Evolutionary conservation across 2,888 invertebrate species (phyloP).

Genomic region (Aspidiotus destructor): DNA sequence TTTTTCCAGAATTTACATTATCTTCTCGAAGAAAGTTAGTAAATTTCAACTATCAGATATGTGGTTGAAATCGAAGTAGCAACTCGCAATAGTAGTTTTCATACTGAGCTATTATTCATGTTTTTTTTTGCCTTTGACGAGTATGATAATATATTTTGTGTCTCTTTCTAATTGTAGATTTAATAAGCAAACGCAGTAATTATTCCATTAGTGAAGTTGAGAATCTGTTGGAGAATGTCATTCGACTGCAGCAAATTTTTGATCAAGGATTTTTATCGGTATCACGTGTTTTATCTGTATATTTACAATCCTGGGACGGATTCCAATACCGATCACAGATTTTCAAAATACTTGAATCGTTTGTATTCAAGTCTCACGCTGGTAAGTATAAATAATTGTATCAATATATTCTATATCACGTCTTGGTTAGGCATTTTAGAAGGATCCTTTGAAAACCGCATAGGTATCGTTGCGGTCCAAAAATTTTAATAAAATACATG

Average conservation of each 20-base stretch:
- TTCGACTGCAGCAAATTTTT: not conserved
- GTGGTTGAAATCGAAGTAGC: too few relatives aligned
- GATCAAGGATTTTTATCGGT: not conserved
- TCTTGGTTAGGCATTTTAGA: not conserved
- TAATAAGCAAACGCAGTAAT: not conserved
- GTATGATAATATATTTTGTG: not conserved
- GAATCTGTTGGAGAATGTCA: not conserved
- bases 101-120: not conserved
- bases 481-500: too few relatives aligned
- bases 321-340: not conserved
- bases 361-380: not conserved
- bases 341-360: not conserved
- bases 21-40: conserved; percentile 10
- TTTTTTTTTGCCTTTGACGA: not conserved
- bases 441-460: too few relatives aligned
- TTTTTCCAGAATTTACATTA: not conserved
- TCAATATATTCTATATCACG: not conserved
- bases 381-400: not conserved
- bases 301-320: conserved; percentile 2
- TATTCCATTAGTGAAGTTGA: not conserved
- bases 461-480: too few relatives aligned
- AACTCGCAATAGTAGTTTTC: too few relatives aligned
- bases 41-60: too few relatives aligned
- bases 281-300: not conserved
- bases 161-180: not conserved